These are phyloP conservation scores for Phrynocephalus vlangalii DNA, from an alignment of 2,797 vertebrate genomes.

Conservation along the genomic window DNA sequence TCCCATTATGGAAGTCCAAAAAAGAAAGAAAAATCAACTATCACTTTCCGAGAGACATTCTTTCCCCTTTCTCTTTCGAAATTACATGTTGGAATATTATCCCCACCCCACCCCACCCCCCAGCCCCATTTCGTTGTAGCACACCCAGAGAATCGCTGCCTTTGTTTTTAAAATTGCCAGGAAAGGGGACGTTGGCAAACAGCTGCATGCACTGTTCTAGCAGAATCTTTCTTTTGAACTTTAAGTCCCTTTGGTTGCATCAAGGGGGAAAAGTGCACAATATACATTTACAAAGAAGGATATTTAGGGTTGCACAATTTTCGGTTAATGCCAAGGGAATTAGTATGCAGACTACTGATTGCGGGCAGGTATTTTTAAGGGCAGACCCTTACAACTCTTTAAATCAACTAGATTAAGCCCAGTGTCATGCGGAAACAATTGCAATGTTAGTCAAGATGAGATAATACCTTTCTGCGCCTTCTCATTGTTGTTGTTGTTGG, in stretches of 20 bases:
- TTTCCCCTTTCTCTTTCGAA: conserved; percentile 68
- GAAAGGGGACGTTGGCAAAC: not conserved
- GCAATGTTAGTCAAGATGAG: not conserved
- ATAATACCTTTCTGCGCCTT: not conserved
- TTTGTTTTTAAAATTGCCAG: conserved; percentile 46
- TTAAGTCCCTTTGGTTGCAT: not conserved
- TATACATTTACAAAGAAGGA: not conserved
- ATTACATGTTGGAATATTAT: conserved; percentile 43
- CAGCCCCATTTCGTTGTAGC: conserved; percentile 21
- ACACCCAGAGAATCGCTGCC: conserved; percentile 53
- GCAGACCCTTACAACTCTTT: not conserved
- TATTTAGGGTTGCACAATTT: not conserved
- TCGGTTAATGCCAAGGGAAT: conserved; percentile 32
- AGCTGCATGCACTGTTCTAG: not conserved
- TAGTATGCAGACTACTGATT: conserved; percentile 25
- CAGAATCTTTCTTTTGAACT: not conserved
- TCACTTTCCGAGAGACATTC: conserved; percentile 76
- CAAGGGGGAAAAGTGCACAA: conserved; percentile 12
- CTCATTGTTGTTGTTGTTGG: not conserved
- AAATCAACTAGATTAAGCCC: not conserved
- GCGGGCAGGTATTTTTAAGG: not conserved
- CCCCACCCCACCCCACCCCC: conserved; percentile 15
- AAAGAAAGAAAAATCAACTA: conserved; percentile 48
- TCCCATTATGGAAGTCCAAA: conserved; percentile 71
- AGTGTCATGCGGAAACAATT: not conserved